Conservation (phyloP, 1,140 invertebrate genomes). For the Lucilia cuprina region DNA sequence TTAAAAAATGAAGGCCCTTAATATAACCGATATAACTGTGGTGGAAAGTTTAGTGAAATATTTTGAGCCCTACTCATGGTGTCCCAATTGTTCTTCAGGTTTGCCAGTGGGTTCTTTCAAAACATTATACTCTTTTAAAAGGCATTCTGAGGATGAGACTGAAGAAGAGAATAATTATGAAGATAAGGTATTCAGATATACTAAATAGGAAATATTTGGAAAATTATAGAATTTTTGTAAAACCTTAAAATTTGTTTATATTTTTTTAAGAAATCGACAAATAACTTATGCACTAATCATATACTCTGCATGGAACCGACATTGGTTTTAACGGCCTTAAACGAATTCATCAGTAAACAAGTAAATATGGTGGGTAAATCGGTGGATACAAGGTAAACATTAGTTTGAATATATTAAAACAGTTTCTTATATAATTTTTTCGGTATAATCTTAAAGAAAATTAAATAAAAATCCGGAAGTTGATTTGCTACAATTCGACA, state of each 20-base stretch:
- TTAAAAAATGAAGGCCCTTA: slow-evolving; percentile 61
- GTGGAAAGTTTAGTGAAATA: slow-evolving; percentile 66
- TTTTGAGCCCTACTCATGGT: slow-evolving; percentile 69
- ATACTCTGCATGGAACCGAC: slow-evolving; percentile 67
- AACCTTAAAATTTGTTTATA: too few relatives aligned
- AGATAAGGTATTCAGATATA: not conserved
- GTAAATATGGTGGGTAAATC: not conserved
- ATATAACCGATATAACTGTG: slow-evolving; percentile 64
- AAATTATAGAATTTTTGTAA: too few relatives aligned
- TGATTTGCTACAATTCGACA: slow-evolving; percentile 23
- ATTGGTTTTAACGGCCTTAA: slow-evolving; percentile 65
- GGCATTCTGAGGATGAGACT: not conserved
- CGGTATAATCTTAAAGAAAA: too few relatives aligned
- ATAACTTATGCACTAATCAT: slow-evolving; percentile 56
- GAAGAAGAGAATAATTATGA: not conserved
- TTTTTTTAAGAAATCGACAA: not conserved
- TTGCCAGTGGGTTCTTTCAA: not conserved
- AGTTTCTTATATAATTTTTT: too few relatives aligned
- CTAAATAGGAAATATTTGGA: too few relatives aligned
- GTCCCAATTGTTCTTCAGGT: slow-evolving; percentile 63
- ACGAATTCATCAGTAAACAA: slow-evolving; percentile 63
- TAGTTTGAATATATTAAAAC: not conserved
- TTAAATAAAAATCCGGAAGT: not conserved
- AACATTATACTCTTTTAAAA: slow-evolving; percentile 15
- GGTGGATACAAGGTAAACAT: not conserved